A percentile compares a stretch with the other conserved stretches of the same genome.
Conservation (phyloP, 2,888 invertebrate species). For the Mamestra brassicae region DNA sequence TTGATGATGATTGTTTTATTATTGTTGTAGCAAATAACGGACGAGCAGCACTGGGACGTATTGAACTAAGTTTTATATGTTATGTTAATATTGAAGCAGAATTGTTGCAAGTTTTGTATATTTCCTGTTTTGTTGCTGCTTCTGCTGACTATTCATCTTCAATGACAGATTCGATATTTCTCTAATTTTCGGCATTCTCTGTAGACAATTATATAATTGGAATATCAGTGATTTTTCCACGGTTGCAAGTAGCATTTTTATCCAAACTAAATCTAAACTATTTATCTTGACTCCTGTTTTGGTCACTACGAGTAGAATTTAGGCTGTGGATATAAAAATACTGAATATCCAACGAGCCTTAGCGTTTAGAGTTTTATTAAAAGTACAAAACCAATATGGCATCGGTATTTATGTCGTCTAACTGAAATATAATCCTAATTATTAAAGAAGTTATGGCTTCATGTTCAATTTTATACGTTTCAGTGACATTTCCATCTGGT, state of each 20-base stretch:
- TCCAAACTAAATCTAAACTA: background rate
- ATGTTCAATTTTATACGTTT: background rate
- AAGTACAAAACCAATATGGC: constrained; percentile 23
- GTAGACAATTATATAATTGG: constrained; percentile 4
- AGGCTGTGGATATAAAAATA: constrained; percentile 14
- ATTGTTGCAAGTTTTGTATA: background rate
- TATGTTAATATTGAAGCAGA: constrained; percentile 11
- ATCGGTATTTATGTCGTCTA: constrained; percentile 28
- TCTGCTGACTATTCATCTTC: background rate
- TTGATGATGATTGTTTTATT: constrained; percentile 27
- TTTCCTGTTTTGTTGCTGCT: background rate
- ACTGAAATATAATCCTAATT: constrained; percentile 35
- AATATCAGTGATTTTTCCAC: background rate
- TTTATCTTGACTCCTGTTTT: constrained; percentile 14
- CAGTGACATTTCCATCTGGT: constrained; percentile 12
- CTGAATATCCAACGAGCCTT: constrained; percentile 6
- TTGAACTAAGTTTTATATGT: background rate
- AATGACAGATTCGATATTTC: background rate
- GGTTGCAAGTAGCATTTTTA: background rate
- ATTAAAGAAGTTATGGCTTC: background rate
- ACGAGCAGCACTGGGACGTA: background rate
- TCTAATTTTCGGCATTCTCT: constrained; percentile 2
- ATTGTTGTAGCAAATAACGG: constrained; percentile 15
- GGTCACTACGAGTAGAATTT: constrained; percentile 1
- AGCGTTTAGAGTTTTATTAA: constrained; percentile 9